A percentile compares a stretch with the other conserved stretches of the same genome.
phyloP scores from a whole-genome alignment of 2,888 invertebrate genomes.

The Anthrax anthrax region DNA sequence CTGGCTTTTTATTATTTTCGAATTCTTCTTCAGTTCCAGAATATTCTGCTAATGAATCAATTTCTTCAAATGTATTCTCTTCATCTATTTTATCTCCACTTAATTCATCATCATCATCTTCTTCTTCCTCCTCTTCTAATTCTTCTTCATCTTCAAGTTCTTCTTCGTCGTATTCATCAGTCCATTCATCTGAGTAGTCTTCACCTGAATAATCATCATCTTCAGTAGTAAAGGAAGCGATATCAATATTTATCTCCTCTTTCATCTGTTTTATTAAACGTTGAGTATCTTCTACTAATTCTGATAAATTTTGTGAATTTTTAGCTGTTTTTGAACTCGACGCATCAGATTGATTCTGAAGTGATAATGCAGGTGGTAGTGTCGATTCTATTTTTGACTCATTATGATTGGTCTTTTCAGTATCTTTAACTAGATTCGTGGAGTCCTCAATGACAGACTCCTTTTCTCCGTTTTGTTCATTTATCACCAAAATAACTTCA shows the following conservation, averaged over 20 bases:
- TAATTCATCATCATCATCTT: not conserved
- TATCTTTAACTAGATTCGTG: too few species aligned
- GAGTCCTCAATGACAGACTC: too few species aligned
- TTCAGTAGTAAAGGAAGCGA: constrained; percentile 35
- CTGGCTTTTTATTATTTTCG: constrained; percentile 17
- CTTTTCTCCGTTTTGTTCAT: not conserved
- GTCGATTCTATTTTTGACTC: too few species aligned
- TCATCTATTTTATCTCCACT: constrained; percentile 15
- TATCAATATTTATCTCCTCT: constrained; percentile 46
- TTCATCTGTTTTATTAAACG: constrained; percentile 49
- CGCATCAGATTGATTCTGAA: too few species aligned
- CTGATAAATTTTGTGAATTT: constrained; percentile 30
- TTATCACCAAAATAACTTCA: constrained; percentile 5
- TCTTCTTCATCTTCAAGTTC: constrained; percentile 19
- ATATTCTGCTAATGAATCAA: constrained; percentile 3
- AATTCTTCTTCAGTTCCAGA: constrained; percentile 21
- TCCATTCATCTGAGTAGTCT: constrained; percentile 38
- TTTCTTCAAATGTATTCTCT: constrained; percentile 7
- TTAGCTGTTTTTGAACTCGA: too few species aligned
- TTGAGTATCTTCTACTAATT: constrained; percentile 46
- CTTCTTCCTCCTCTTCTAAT: constrained; percentile 14
- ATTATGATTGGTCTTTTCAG: too few species aligned
- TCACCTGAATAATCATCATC: constrained; percentile 28
- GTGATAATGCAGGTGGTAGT: too few species aligned
- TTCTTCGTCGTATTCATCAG: constrained; percentile 30